A percentile compares a stretch with the other conserved stretches of the same genome.
phyloP scores from a whole-genome alignment of 2,113 vertebrate genomes.

The Fukomys damarensis region DNA sequence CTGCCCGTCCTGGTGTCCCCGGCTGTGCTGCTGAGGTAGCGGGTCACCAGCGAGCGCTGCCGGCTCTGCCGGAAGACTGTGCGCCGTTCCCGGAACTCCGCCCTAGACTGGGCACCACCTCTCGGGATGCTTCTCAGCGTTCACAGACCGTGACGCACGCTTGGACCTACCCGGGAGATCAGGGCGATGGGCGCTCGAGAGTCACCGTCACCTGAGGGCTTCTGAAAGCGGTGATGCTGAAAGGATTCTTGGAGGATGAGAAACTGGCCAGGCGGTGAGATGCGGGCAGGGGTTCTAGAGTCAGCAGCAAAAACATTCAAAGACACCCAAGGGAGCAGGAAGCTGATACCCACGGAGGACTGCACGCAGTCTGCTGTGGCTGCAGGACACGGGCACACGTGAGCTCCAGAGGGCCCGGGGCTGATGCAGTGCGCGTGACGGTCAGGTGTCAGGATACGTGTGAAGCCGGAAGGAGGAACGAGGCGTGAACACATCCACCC shows the following conservation, averaged over 20 bases:
- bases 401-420: not conserved
- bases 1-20: conserved; percentile 56
- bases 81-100: conserved; percentile 70
- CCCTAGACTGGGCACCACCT: conserved; percentile 64
- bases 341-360: not conserved
- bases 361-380: not conserved
- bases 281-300: not conserved
- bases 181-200: not conserved
- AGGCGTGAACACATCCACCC: not conserved
- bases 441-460: not conserved
- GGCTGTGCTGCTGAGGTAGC: conserved; percentile 59
- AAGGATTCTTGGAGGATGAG: not conserved
- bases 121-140: conserved; percentile 60
- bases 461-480: not conserved
- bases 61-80: conserved; percentile 64
- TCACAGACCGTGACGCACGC: conserved; percentile 55
- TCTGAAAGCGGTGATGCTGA: not conserved
- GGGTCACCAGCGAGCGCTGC: conserved; percentile 48
- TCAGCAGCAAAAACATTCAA: conserved; percentile 35
- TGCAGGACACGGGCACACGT: not conserved
- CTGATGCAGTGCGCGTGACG: not conserved
- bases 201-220: not conserved
- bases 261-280: not conserved
- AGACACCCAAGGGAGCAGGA: not conserved
- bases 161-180: conserved; percentile 13